Evolutionary conservation across 2,797 vertebrate species (phyloP).

Genomic region (Anabas testudineus): DNA sequence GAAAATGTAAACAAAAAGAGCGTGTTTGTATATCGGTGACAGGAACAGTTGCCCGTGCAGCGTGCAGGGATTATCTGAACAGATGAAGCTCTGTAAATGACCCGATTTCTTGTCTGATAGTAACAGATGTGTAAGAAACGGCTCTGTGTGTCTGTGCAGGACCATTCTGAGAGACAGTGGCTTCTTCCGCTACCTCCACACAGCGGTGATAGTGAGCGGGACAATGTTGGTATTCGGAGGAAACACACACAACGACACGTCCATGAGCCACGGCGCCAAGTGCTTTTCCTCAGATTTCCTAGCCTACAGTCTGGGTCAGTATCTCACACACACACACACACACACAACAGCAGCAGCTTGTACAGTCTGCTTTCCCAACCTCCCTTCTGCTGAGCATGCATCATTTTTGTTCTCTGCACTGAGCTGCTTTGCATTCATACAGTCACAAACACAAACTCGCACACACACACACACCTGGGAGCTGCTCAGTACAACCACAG

Average conservation of each 20-base stretch:
- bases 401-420: background rate
- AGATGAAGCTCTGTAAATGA: no score
- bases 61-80: no score
- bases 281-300: constrained; percentile 99
- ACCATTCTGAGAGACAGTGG: constrained; percentile 93
- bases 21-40: background rate
- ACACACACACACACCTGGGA: constrained; percentile 29
- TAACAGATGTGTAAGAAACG: background rate
- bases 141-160: constrained; percentile 77
- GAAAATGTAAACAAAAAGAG: background rate
- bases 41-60: background rate
- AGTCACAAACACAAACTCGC: constrained; percentile 1
- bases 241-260: constrained; percentile 99
- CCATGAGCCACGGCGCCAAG: constrained; percentile 97
- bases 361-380: background rate
- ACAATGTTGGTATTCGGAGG: constrained; percentile 97
- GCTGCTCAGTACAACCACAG: constrained; percentile 34
- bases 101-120: background rate
- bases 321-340: constrained; percentile 9
- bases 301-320: constrained; percentile 94
- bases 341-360: background rate
- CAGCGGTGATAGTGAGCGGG: constrained; percentile 92
- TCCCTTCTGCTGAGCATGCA: constrained; percentile 18
- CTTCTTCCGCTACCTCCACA: constrained; percentile 97
- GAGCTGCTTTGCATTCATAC: constrained; percentile 47